Base-by-base conservation (phyloP, 2,797 vertebrate species). In the Chromis chromis region DNA sequence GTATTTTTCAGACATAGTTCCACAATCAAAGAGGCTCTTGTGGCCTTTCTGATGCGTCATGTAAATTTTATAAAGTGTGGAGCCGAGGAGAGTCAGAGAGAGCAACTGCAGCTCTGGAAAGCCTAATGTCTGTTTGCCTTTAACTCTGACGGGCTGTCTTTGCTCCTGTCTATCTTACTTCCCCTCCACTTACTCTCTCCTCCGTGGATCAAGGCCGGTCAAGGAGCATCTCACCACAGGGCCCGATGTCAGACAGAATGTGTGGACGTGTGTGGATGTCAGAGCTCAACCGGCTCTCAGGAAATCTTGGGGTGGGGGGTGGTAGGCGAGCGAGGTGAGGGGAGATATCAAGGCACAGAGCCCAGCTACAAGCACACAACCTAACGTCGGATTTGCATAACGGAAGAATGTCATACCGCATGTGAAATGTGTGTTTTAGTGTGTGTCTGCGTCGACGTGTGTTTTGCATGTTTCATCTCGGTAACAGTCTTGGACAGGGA, bases 1-100 rank as follows among this genome's bases (percentile, higher is more conserved):
- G 92, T 94, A 92, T 95, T 94, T 95, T 95, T 94, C 87, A 94
- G 93, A 91, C 90, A 81, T 77, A 84, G 93, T 90, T 94, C 89
- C 83, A 92, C 91, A 94, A 95, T 94, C 94, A 95, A 95, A 95
- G 93, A 93, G 86, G 88, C 92, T 94, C 92, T 94, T 91, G 93
- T 94, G 93, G 94, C 94, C 92, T 92, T 93, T 94, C 90, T 93
- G 93, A 94, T 92, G 89, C 90, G 66, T 94, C 94, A 94, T 95
- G 92, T 93, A 95, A 91, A 93, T 95, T 95, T 94, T 62, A 95
- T 94, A 89, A 93, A 92, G 91, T 70, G 88, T 74, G 84, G 72
- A 82, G 85, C 28, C 57, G 85, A 84, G 85, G 67, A 82, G 85
- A 90, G 87, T 83, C 81, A 74, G 85, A 84, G 79, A 82, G 88